Evolutionary conservation across 92 coral and sea anemone species (phyloP).

Genomic region (Palythoa grandis): DNA sequence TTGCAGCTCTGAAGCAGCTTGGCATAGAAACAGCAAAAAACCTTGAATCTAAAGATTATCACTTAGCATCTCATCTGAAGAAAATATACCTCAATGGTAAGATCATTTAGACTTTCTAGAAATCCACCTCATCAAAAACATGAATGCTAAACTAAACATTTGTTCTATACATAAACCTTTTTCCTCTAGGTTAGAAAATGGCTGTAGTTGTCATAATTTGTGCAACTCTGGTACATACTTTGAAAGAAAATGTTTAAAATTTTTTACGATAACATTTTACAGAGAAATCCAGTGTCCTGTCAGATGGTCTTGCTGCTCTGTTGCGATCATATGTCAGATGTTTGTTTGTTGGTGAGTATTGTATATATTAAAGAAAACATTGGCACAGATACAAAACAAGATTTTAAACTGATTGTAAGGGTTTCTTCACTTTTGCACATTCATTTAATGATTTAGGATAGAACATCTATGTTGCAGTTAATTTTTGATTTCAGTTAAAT

Average conservation of each 20-base stretch:
- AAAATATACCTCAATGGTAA: constrained; percentile 66
- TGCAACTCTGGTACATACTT: background rate
- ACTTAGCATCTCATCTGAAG: constrained; percentile 63
- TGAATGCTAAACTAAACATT: too few species aligned
- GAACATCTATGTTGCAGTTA: too few species aligned
- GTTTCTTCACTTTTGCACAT: background rate
- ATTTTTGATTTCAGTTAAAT: too few species aligned
- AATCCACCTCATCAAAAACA: background rate
- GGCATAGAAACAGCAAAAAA: constrained; percentile 59
- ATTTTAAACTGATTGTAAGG: background rate
- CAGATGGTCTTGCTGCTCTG: constrained; percentile 62
- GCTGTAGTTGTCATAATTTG: background rate
- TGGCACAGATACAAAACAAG: too few species aligned
- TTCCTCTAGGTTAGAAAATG: background rate
- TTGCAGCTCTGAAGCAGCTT: constrained; percentile 67
- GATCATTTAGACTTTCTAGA: background rate
- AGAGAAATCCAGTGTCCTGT: constrained; percentile 32
- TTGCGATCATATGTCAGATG: constrained; percentile 76
- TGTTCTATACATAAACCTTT: background rate
- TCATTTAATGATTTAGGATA: too few species aligned
- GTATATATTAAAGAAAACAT: background rate
- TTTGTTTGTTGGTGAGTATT: constrained; percentile 76
- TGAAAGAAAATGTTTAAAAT: background rate
- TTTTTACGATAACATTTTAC: constrained; percentile 16
- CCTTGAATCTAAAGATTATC: constrained; percentile 62